Evolutionary conservation across 2,888 invertebrate genomes (phyloP).

Genomic region (Aspidiotus destructor): DNA sequence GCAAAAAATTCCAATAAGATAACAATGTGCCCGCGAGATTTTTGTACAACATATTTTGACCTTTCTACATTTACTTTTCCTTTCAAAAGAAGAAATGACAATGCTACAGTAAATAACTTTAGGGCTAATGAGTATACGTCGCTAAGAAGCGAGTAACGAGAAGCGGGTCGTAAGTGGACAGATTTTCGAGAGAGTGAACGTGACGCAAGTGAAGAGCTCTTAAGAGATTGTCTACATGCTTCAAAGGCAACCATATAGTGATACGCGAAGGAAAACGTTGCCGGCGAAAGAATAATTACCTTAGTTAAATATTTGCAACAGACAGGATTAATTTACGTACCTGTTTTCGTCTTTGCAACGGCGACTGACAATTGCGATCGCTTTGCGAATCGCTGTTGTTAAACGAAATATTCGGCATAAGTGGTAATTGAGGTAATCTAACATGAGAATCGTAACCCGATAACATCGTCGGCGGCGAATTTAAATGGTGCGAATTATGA

Average conservation of each 20-base stretch:
- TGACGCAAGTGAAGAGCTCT: not conserved
- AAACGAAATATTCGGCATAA: constrained; percentile 46
- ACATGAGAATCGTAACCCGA: constrained; percentile 41
- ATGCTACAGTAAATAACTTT: no score
- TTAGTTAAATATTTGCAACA: no score
- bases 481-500: constrained; percentile 18
- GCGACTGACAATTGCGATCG: constrained; percentile 54
- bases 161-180: not conserved
- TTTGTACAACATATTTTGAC: not conserved
- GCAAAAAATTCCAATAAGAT: constrained; percentile 20
- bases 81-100: no score
- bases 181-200: not conserved
- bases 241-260: not conserved
- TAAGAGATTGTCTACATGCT: not conserved
- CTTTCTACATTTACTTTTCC: not conserved
- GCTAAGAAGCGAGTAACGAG: not conserved
- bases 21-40: not conserved
- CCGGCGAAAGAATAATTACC: not conserved
- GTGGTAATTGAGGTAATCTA: constrained; percentile 42
- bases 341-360: constrained; percentile 71
- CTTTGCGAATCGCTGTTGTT: constrained; percentile 21
- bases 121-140: not conserved
- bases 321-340: constrained; percentile 35
- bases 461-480: constrained; percentile 27
- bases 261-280: not conserved